Conservation (phyloP, 2,113 vertebrate species). For the Merops nubicus region DNA sequence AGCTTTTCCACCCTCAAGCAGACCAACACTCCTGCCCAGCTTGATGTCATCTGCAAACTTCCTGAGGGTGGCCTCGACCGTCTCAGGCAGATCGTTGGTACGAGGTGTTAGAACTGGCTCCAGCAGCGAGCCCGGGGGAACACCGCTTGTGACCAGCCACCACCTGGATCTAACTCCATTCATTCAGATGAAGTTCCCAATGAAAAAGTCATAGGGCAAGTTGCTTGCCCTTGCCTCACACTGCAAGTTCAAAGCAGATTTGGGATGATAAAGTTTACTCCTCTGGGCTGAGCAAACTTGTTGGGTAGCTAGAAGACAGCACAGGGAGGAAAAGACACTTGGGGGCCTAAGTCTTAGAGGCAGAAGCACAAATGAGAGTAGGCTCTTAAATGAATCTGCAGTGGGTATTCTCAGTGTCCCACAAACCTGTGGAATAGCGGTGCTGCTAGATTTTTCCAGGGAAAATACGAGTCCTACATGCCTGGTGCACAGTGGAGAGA, state of each 20-base stretch:
- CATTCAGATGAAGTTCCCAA: not conserved
- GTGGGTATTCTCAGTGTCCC: not conserved
- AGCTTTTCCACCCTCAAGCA: not conserved
- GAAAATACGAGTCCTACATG: not conserved
- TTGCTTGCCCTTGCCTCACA: not conserved
- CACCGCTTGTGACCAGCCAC: not conserved
- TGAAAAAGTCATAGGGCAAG: not conserved
- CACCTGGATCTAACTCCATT: not conserved
- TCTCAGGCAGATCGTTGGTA: not conserved
- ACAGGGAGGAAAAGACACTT: not conserved
- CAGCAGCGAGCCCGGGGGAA: not conserved
- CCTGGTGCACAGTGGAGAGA: not conserved
- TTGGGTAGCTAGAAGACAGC: not conserved
- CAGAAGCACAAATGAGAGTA: not conserved
- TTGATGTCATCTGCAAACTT: not conserved
- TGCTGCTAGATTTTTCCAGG: not conserved
- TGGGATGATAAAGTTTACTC: not conserved
- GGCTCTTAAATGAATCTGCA: not conserved
- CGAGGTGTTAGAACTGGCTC: not conserved
- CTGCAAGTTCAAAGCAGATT: not conserved
- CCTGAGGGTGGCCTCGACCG: not conserved
- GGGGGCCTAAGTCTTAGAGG: not conserved
- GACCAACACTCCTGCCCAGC: not conserved
- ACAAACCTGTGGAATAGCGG: not conserved
- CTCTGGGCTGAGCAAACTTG: not conserved